phyloP scores from a whole-genome alignment of 2,113 vertebrate genomes.

The Chaetura pelagica region DNA sequence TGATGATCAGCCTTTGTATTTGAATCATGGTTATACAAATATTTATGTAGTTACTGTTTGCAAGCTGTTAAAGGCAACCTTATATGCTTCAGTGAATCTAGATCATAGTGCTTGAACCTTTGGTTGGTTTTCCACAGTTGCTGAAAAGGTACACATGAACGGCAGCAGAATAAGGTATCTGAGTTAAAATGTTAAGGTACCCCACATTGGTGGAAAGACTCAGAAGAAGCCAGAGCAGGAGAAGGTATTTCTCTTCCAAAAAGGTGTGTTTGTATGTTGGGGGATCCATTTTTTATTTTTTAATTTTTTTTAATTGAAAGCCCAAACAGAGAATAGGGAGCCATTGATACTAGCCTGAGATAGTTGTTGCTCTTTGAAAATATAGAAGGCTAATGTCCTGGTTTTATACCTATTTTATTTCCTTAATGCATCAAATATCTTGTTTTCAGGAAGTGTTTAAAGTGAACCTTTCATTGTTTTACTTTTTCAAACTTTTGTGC shows the following conservation, averaged over 20 bases:
- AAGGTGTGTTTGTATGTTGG: background rate
- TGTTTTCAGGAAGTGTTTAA: background rate
- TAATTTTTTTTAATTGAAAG: background rate
- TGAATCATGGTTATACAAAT: background rate
- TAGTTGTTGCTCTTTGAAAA: background rate
- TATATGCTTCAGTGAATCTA: background rate
- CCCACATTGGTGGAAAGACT: background rate
- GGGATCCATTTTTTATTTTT: background rate
- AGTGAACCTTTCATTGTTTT: background rate
- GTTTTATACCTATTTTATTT: background rate
- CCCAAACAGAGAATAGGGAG: background rate
- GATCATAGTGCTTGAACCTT: background rate
- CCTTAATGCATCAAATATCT: background rate
- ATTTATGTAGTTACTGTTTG: background rate
- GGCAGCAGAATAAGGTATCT: background rate
- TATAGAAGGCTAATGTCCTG: background rate
- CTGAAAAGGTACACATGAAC: background rate
- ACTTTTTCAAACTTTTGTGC: background rate
- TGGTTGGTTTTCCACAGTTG: background rate
- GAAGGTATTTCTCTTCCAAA: background rate
- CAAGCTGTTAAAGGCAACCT: background rate
- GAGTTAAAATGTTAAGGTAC: background rate
- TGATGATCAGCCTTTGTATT: background rate
- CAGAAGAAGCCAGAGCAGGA: background rate
- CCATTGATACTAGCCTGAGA: background rate